Base-by-base conservation (phyloP, 92 coral and sea anemone genomes). In the Meandrina meandrites region DNA sequence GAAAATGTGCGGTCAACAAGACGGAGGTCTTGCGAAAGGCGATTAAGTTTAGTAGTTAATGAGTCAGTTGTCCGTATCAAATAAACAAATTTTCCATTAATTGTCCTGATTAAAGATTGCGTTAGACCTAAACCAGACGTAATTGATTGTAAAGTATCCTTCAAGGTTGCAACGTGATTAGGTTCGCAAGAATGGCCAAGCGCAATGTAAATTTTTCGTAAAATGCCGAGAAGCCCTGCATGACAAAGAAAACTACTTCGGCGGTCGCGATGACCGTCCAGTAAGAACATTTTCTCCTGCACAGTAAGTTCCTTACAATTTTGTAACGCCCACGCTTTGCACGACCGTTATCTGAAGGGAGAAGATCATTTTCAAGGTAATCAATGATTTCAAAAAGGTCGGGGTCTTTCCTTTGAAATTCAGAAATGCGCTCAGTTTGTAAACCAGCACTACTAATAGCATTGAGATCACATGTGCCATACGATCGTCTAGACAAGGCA, bases 381-480 rank as follows among this genome's bases (percentile, higher is more conserved):
- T 31, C 47, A 45, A 91, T 88, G 0, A 91, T 70, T 12, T 48
- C 50, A 1, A 35, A 21, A 40, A 79, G 35, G 1, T 71, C 56
- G 5, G 79, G 89, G 34, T 91, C 94, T 3, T 88, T 88, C 16
- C 89, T 78, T 24, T 88, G 94, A 4, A 50, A 64, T 3, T 84
- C 86, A 14, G 53, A 17, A 13, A 91, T 75, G 3, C 48, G 70
- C 3, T 60, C 75, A 3, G 82, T 30, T 50, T 84, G 88, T 17
- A 84, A 35, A 7, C 88, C 88, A 3, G 93, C 75, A 30, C 51
- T 78, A 1, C 9, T 79, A 73, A 84, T 17, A 1, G 92, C 89
- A 24, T 51, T 36, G 0, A 89, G 74, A 18, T 14, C 22, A 13
- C 12, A 45, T 10, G 75, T 78, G 1, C 76, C 88, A 57, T 87